These are phyloP conservation scores for Amazona guildingii DNA, from an alignment of 2,113 vertebrate genomes.

Conservation along the genomic window DNA sequence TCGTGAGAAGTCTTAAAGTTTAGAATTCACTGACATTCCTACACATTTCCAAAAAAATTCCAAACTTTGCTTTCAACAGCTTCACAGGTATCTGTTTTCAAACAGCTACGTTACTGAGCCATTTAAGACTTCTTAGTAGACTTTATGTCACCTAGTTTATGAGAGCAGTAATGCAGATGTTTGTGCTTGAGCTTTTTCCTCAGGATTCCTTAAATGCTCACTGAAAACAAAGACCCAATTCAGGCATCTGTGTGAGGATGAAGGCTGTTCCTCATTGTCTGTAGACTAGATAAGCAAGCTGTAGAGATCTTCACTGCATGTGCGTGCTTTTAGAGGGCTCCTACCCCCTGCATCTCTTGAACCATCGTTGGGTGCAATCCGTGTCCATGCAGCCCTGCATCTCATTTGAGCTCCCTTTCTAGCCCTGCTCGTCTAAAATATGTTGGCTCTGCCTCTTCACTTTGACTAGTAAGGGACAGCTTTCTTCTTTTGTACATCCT, in stretches of 20 bases:
- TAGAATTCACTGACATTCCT: not conserved
- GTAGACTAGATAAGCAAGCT: not conserved
- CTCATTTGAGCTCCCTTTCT: not conserved
- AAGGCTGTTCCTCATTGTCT: not conserved
- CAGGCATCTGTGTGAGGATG: not conserved
- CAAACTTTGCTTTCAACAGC: not conserved
- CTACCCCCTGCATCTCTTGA: not conserved
- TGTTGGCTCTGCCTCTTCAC: not conserved
- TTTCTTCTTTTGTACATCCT: not conserved
- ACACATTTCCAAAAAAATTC: not conserved
- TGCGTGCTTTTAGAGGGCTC: not conserved
- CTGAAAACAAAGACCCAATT: not conserved
- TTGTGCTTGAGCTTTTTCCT: not conserved
- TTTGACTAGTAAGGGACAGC: not conserved
- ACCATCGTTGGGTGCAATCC: fast-evolving
- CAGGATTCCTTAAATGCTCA: not conserved
- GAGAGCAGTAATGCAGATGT: not conserved
- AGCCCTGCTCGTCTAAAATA: not conserved
- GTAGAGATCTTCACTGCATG: fast-evolving
- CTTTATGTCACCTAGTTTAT: not conserved
- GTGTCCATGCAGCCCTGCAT: not conserved
- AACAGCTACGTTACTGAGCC: not conserved
- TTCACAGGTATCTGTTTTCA: not conserved
- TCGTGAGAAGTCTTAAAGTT: not conserved
- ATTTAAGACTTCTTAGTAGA: not conserved